Evolutionary conservation across 2,113 vertebrate genomes (phyloP).

Genomic region (Dipodomys spectabilis): DNA sequence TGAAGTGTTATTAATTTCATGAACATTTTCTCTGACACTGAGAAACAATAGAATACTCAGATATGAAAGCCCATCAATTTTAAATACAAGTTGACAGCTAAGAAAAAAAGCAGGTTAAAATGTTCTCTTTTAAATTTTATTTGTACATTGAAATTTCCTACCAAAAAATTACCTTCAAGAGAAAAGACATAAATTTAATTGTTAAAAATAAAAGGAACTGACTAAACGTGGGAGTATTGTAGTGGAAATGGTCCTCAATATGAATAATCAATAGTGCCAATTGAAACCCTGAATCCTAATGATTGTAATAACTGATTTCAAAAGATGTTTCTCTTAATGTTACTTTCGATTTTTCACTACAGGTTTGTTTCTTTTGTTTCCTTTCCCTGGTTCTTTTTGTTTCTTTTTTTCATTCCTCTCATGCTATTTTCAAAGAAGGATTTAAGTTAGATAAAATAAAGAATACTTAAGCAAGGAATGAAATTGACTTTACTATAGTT

Average conservation of each 20-base stretch:
- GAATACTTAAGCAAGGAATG: neutral
- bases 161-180: neutral
- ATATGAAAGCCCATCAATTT: constrained; percentile 28
- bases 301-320: neutral
- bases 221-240: neutral
- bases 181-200: constrained; percentile 42
- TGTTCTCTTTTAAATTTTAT: constrained; percentile 40
- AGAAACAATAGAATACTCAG: neutral
- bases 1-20: constrained; percentile 68
- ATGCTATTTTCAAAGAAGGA: neutral
- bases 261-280: neutral
- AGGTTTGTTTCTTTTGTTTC: neutral
- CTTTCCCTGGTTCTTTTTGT: neutral
- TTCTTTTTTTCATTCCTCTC: neutral
- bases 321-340: constrained; percentile 8
- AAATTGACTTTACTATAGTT: neutral
- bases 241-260: neutral
- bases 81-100: constrained; percentile 21
- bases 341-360: neutral
- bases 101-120: neutral
- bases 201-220: constrained; percentile 48
- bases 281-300: neutral
- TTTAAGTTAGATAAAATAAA: constrained; percentile 29
- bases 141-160: constrained; percentile 47
- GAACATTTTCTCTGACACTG: constrained; percentile 63